Evolutionary conservation across 2,888 invertebrate species (phyloP).

Genomic region (Mimachlamys varia): DNA sequence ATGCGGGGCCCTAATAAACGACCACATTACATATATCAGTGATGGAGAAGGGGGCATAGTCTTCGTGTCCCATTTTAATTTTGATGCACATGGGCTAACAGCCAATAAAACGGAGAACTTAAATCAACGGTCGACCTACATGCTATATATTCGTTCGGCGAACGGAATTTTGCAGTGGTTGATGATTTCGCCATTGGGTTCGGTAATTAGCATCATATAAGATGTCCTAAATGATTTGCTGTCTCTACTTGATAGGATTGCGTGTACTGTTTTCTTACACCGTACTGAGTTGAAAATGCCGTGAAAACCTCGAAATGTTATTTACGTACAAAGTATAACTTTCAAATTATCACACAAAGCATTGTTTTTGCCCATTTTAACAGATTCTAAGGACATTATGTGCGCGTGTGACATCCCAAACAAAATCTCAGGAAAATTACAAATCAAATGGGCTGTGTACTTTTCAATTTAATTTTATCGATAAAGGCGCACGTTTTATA

Average conservation of each 20-base stretch:
- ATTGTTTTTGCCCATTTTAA: neutral
- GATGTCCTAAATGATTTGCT: neutral
- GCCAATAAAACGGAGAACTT: too few relatives aligned
- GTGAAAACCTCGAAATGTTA: neutral
- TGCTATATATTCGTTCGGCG: too few relatives aligned
- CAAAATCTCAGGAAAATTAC: neutral
- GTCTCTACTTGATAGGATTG: neutral
- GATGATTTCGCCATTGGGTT: neutral
- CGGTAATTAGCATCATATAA: neutral
- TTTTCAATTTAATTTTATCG: slow-evolving; percentile 12
- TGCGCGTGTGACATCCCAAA: neutral
- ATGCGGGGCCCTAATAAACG: too few relatives aligned
- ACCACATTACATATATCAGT: too few relatives aligned
- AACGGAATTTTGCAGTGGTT: neutral
- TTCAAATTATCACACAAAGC: neutral
- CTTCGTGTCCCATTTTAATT: too few relatives aligned
- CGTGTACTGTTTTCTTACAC: neutral
- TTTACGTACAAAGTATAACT: neutral
- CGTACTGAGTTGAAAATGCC: neutral
- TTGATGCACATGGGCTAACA: too few relatives aligned
- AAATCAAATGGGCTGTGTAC: neutral
- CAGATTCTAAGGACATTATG: neutral
- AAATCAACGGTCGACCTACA: too few relatives aligned
- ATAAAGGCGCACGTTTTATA: neutral
- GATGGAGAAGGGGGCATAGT: too few relatives aligned